Evolutionary conservation across 2,888 invertebrate species (phyloP).

Genomic region (Ophion slaviceki): DNA sequence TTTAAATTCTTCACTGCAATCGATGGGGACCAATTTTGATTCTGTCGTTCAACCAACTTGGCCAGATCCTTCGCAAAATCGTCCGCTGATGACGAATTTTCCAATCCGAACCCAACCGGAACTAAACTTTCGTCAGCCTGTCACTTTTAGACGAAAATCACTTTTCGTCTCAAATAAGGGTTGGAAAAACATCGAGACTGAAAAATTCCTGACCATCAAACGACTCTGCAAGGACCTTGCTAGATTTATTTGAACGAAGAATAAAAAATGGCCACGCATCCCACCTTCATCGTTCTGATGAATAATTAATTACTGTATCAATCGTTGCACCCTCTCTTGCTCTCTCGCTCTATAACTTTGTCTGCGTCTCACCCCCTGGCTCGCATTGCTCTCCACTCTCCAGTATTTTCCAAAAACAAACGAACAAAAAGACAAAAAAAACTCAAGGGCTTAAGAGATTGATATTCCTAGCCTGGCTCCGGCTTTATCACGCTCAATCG

Average conservation of each 20-base stretch:
- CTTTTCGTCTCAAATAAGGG: too few relatives aligned
- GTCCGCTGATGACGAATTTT: too few relatives aligned
- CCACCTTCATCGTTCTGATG: background rate
- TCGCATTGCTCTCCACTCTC: conserved; percentile 26
- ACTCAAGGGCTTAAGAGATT: conserved; percentile 69
- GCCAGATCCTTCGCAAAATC: too few relatives aligned
- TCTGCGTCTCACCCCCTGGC: conserved; percentile 35
- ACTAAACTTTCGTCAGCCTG: too few relatives aligned
- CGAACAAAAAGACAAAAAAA: conserved; percentile 58
- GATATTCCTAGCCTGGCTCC: conserved; percentile 56
- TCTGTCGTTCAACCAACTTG: too few relatives aligned
- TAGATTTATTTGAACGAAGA: background rate
- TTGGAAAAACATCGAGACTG: background rate
- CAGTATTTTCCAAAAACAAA: background rate
- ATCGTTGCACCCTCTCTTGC: background rate
- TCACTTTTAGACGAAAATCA: too few relatives aligned
- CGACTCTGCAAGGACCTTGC: background rate
- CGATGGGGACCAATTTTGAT: too few relatives aligned
- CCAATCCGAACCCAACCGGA: too few relatives aligned
- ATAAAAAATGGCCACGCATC: background rate
- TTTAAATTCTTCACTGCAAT: too few relatives aligned
- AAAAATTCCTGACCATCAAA: background rate
- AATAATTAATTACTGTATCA: background rate
- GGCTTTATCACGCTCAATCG: conserved; percentile 56
- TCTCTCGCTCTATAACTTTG: conserved; percentile 21